Percentiles rank a stretch among this genome's conserved stretches.
phyloP scores from a whole-genome alignment of 2,888 invertebrate genomes.

The Nomada ferruginata region DNA sequence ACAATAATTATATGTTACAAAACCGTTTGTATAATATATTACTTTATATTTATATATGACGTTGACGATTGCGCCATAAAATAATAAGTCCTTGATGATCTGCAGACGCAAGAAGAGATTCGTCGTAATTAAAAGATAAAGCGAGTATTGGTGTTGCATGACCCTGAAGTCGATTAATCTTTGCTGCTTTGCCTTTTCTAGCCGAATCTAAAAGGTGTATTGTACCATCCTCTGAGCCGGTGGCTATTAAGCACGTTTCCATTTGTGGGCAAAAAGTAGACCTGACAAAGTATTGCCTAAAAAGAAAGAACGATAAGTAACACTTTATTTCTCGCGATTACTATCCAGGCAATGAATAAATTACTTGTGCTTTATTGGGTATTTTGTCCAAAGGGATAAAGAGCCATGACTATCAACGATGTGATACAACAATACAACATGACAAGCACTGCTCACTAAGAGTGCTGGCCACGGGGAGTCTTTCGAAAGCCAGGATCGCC shows the following conservation, averaged over 20 bases:
- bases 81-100: slow-evolving; percentile 92
- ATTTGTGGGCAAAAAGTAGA: slow-evolving; percentile 92
- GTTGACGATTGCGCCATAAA: slow-evolving; percentile 86
- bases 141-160: slow-evolving; percentile 94
- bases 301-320: slow-evolving; percentile 27
- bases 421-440: slow-evolving; percentile 89
- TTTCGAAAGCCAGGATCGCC: slow-evolving; percentile 92
- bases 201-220: slow-evolving; percentile 81
- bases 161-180: slow-evolving; percentile 88
- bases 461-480: slow-evolving; percentile 90
- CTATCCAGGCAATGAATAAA: background rate
- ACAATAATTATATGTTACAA: slow-evolving; percentile 24
- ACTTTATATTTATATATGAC: slow-evolving; percentile 67
- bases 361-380: slow-evolving; percentile 85
- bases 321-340: background rate
- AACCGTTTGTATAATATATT: slow-evolving; percentile 23
- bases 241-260: slow-evolving; percentile 81
- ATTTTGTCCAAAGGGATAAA: slow-evolving; percentile 85
- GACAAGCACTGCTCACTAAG: slow-evolving; percentile 91
- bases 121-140: slow-evolving; percentile 94
- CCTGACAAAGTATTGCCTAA: slow-evolving; percentile 85
- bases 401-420: slow-evolving; percentile 86
- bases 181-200: slow-evolving; percentile 83
- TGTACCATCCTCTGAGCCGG: slow-evolving; percentile 82
- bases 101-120: slow-evolving; percentile 93